Conservation (phyloP, 2,888 invertebrate genomes). For the Calliopum simillimum region DNA sequence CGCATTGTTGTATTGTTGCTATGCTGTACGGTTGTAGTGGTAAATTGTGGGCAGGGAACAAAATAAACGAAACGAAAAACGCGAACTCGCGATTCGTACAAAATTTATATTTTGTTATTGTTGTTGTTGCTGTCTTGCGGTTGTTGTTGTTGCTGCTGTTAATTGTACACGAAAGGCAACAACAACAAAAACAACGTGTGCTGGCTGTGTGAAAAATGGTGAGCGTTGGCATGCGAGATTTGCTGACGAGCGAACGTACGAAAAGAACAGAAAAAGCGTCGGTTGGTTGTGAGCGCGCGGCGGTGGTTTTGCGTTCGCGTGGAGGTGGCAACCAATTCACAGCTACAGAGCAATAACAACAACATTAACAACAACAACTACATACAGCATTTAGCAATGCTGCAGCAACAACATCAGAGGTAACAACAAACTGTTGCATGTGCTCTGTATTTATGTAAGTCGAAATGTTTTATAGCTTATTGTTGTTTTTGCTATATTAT, state of each 20-base stretch:
- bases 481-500: background rate
- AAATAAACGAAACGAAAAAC: conserved; percentile 62
- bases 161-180: conserved; percentile 15
- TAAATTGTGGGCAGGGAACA: conserved; percentile 65
- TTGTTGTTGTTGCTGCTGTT: conserved; percentile 39
- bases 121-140: conserved; percentile 35
- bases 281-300: background rate
- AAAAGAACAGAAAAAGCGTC: conserved; percentile 14
- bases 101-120: conserved; percentile 49
- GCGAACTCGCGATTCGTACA: conserved; percentile 66
- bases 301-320: conserved; percentile 37
- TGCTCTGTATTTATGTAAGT: background rate
- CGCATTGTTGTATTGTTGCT: background rate
- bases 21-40: conserved; percentile 46
- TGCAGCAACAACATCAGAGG: conserved; percentile 30
- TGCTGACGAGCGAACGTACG: conserved; percentile 8
- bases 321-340: conserved; percentile 56
- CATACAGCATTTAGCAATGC: conserved; percentile 3
- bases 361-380: background rate
- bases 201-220: conserved; percentile 30
- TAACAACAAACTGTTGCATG: conserved; percentile 26
- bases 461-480: too few relatives aligned
- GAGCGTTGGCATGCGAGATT: conserved; percentile 29
- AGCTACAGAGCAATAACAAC: conserved; percentile 33
- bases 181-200: conserved; percentile 17